phyloP scores from a whole-genome alignment of 2,888 invertebrate genomes.

The Ennomos quercinarius region DNA sequence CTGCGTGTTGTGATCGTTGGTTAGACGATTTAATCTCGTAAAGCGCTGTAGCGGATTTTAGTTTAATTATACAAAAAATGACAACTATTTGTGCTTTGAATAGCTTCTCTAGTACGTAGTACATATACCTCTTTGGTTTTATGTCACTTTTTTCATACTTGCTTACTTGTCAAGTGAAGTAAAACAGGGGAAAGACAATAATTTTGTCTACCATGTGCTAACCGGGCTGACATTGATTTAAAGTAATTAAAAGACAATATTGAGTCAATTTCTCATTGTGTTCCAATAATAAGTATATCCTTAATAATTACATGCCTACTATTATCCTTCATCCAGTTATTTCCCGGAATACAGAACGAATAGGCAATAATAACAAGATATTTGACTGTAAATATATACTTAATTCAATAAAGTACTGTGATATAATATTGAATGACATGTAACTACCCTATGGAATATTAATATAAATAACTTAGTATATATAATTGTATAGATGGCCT shows the following conservation, averaged over 20 bases:
- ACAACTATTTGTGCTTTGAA: too few relatives aligned
- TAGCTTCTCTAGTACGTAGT: too few relatives aligned
- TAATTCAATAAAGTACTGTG: constrained; percentile 56
- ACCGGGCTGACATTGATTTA: neutral
- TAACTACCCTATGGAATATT: constrained; percentile 42
- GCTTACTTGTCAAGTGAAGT: too few relatives aligned
- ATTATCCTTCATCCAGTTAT: neutral
- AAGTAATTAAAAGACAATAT: constrained; percentile 9
- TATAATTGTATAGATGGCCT: constrained; percentile 13
- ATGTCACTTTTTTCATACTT: too few relatives aligned
- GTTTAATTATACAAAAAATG: too few relatives aligned
- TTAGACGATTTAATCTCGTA: too few relatives aligned
- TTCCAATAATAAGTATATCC: too few relatives aligned
- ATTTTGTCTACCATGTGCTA: too few relatives aligned
- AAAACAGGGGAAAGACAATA: too few relatives aligned
- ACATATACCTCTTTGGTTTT: too few relatives aligned
- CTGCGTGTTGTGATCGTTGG: too few relatives aligned
- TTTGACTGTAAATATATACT: constrained; percentile 50
- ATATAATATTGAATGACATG: constrained; percentile 60
- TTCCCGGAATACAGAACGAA: constrained; percentile 2
- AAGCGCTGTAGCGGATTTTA: too few relatives aligned
- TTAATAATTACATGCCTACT: neutral
- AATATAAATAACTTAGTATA: constrained; percentile 39
- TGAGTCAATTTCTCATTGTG: neutral
- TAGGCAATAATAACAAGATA: constrained; percentile 41